These are phyloP conservation scores for Ridgeia piscesae DNA, from an alignment of 1,140 invertebrate genomes.

Conservation along the genomic window DNA sequence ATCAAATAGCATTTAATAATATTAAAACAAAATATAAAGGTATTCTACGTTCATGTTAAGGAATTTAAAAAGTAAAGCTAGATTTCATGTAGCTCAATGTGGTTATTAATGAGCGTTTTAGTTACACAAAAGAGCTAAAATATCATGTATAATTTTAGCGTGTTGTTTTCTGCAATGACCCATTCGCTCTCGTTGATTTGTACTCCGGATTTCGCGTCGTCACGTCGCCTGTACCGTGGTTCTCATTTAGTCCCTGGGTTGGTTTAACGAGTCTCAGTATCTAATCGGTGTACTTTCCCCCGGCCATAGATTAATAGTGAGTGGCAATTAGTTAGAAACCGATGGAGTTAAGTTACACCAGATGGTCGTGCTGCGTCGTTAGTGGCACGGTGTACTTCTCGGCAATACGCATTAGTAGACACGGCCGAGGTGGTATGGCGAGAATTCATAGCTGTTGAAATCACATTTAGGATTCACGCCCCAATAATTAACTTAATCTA, in stretches of 20 bases:
- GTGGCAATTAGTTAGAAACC: not conserved
- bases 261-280: not conserved
- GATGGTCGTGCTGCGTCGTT: not conserved
- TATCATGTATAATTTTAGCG: no score
- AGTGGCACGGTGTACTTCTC: not conserved
- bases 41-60: no score
- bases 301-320: not conserved
- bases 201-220: not conserved
- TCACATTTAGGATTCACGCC: no score
- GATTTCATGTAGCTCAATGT: no score
- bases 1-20: no score
- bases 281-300: not conserved
- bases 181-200: not conserved
- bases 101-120: no score
- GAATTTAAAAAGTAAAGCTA: no score
- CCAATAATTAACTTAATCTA: no score
- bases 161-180: not conserved
- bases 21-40: no score
- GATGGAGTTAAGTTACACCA: not conserved
- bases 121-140: no score
- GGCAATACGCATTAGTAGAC: not conserved
- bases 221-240: not conserved
- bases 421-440: not conserved
- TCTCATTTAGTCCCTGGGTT: not conserved
- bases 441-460: no score